A percentile compares a stretch with the other conserved stretches of the same genome.
Evolutionary conservation across 1,140 invertebrate species (phyloP).

Genomic region (Antheraea pernyi): DNA sequence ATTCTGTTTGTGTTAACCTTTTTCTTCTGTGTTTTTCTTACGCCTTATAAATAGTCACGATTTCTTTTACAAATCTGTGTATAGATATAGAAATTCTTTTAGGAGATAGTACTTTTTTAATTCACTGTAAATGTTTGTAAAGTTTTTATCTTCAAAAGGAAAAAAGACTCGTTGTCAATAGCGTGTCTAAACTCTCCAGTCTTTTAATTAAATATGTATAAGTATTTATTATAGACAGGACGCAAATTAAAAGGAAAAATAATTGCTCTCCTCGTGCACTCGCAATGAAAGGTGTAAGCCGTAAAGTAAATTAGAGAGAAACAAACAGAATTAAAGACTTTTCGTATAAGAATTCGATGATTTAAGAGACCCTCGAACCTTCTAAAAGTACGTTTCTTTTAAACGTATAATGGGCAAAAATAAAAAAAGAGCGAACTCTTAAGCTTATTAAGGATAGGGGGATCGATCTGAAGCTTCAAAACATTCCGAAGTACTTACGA

Average conservation of each 20-base stretch:
- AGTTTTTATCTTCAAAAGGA: too few species aligned
- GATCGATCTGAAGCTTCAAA: conserved; percentile 38
- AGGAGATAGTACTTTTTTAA: too few species aligned
- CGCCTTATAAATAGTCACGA: too few species aligned
- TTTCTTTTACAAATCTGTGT: too few species aligned
- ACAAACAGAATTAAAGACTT: conserved; percentile 44
- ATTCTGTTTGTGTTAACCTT: too few species aligned
- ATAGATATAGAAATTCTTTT: too few species aligned
- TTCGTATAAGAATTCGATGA: conserved; percentile 35
- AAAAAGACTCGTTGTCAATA: neutral
- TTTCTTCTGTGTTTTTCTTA: too few species aligned
- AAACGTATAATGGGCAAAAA: conserved; percentile 49
- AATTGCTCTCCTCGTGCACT: conserved; percentile 9
- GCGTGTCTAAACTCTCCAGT: conserved; percentile 4
- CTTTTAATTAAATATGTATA: conserved; percentile 29
- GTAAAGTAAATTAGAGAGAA: conserved; percentile 46
- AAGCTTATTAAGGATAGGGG: conserved; percentile 57
- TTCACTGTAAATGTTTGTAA: too few species aligned
- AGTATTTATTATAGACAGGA: conserved; percentile 32
- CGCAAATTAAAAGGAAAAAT: conserved; percentile 31
- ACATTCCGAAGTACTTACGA: conserved; percentile 53
- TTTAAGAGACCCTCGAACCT: conserved; percentile 27
- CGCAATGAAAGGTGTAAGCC: conserved; percentile 31
- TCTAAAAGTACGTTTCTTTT: conserved; percentile 31
- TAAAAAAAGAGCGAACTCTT: conserved; percentile 34